Base-by-base conservation (phyloP, 1,140 invertebrate species). In the Drosophila leontia region DNA sequence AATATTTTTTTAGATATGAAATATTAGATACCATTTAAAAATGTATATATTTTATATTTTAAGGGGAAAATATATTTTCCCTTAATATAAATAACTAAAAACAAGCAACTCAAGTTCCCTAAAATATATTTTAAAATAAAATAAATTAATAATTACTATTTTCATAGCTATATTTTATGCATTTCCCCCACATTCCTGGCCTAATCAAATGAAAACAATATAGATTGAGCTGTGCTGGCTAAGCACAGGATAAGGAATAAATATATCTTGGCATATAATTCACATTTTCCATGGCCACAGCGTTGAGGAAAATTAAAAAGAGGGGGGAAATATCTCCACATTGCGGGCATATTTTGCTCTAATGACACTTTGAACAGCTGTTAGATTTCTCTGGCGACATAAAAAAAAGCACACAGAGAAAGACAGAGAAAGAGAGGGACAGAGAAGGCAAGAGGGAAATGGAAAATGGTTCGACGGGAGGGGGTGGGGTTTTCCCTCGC, bases 341-440 rank as follows among this genome's bases (percentile, higher is more conserved):
- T 26, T 44, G 50, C 51, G 64, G 75, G 50, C 75, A 87, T 86
- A 87, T 86, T 76, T 86, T 55, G 41, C 65, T 63, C 67, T 87
- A 87, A 87, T 87, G 84, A 81, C 84, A 87, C 77, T 84, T 81
- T 90, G 72, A 87, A 84, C 84, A 87, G 84, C 84, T 87, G 84
- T 84, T 87, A 61, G 76, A 84, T 87, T 87, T 87, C 84, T 75
- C 80, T 76, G 57, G 42, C 58, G 34, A 55, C 35, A 70, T 8
- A 34, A 34, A 47, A 47, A 48, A 65, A 23, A 23, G 23, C 23
- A 63, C 13, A 45, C 19, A 47, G 29, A 48, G 11, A 44, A 35
- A 41, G 5, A 29, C 2, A n/a, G 7, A 56, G n/a, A 47, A 17
- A 42, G 23, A 41, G 15, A 32, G n/a, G 39, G n/a, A 29, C 26